A percentile compares a stretch with the other conserved stretches of the same genome.
Conservation (phyloP, 1,140 invertebrate species). For the Solenopsis fugax region DNA sequence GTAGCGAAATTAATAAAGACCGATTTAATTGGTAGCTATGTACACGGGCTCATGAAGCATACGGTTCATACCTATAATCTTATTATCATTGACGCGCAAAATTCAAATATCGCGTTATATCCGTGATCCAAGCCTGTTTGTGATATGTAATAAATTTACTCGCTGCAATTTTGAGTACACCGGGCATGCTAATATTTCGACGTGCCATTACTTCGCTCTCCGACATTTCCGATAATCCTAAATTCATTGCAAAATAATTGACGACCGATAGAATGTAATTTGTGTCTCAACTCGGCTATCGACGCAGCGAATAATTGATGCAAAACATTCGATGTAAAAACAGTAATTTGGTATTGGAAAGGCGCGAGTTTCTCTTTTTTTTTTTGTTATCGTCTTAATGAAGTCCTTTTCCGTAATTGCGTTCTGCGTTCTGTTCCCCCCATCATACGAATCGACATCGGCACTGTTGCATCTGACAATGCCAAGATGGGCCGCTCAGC, state of each 20-base stretch:
- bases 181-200: constrained; percentile 50
- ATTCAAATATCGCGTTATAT: constrained; percentile 43
- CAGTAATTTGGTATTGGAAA: not conserved
- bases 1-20: constrained; percentile 17
- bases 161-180: constrained; percentile 43
- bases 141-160: constrained; percentile 56
- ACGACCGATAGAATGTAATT: constrained; percentile 43
- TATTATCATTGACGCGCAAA: constrained; percentile 34
- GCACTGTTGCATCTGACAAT: constrained; percentile 43
- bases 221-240: constrained; percentile 61
- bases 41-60: not conserved
- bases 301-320: constrained; percentile 29
- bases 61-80: constrained; percentile 46
- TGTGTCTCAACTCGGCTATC: constrained; percentile 1
- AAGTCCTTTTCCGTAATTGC: too few relatives aligned
- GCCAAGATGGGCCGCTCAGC: constrained; percentile 38
- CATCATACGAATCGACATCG: constrained; percentile 7
- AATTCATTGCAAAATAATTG: constrained; percentile 61
- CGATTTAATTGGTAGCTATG: not conserved
- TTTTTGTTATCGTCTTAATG: constrained; percentile 6
- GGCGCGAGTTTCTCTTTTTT: not conserved
- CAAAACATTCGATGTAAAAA: constrained; percentile 28
- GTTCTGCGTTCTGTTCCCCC: not conserved
- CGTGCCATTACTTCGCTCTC: constrained; percentile 21
- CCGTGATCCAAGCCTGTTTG: not conserved